A percentile compares a stretch with the other conserved stretches of the same genome.
These are phyloP conservation scores for Ciconia maguari DNA, from an alignment of 2,113 vertebrate genomes.

Conservation along the genomic window DNA sequence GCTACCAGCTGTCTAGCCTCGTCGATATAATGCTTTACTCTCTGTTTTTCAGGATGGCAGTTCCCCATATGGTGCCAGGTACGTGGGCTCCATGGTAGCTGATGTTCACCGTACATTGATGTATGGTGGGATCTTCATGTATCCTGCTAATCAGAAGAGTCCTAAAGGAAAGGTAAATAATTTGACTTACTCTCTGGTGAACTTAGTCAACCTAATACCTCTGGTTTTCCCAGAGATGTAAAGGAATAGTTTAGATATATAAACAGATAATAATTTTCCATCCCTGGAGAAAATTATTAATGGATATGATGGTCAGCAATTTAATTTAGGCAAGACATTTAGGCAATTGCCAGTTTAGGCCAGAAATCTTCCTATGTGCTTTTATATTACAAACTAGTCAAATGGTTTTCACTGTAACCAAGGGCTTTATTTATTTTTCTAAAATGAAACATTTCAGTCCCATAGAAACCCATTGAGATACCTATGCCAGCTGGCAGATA, in stretches of 20 bases:
- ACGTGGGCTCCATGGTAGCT: conserved; percentile 98
- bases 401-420: not conserved
- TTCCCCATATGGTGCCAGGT: conserved; percentile 88
- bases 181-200: not conserved
- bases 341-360: not conserved
- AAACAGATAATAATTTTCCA: not conserved
- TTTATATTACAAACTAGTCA: not conserved
- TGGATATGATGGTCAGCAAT: not conserved
- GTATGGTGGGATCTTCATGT: conserved; percentile 97
- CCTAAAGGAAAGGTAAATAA: conserved; percentile 92
- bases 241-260: not conserved
- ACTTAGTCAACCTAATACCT: conserved; percentile 50
- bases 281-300: not conserved
- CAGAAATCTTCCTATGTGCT: not conserved
- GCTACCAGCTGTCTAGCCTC: not conserved
- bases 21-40: not conserved
- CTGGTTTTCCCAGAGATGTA: not conserved
- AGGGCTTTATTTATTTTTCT: not conserved
- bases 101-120: conserved; percentile 94
- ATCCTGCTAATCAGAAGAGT: conserved; percentile 92
- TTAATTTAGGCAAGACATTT: not conserved
- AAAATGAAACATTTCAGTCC: not conserved
- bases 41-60: conserved; percentile 81
- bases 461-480: not conserved
- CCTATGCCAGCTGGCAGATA: not conserved